A percentile compares a stretch with the other conserved stretches of the same genome.
phyloP scores from a whole-genome alignment of 2,113 vertebrate species.

The Rhineura floridana region DNA sequence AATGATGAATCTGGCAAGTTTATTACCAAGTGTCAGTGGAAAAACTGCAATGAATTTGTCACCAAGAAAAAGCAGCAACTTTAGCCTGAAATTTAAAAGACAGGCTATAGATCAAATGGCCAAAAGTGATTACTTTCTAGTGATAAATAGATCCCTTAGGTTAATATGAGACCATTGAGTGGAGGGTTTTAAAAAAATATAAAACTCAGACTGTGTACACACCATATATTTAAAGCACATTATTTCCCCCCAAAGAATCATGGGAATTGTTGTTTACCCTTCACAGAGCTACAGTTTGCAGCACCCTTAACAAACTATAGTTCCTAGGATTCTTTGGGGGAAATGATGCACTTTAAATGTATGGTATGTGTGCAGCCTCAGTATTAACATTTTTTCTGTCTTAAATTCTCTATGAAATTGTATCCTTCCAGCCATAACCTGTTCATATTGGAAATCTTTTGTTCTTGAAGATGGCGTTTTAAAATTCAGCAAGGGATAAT shows the following conservation, averaged over 20 bases:
- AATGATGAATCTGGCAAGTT: slow-evolving; percentile 29
- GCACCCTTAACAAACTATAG: too few species aligned
- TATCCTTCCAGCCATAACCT: neutral
- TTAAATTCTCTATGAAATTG: slow-evolving; percentile 7
- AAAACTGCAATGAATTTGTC: slow-evolving; percentile 20
- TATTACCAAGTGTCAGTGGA: slow-evolving; percentile 24
- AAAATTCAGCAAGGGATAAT: slow-evolving; percentile 5
- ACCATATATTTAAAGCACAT: too few species aligned
- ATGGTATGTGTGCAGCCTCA: too few species aligned
- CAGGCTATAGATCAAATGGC: neutral
- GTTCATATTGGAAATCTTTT: slow-evolving; percentile 9
- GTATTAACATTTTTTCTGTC: neutral
- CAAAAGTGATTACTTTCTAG: neutral
- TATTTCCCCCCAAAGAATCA: too few species aligned
- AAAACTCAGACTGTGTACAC: too few species aligned
- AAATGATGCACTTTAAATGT: too few species aligned
- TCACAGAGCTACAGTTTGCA: too few species aligned
- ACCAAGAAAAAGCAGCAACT: slow-evolving; percentile 11
- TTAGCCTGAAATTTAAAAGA: neutral
- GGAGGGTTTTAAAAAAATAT: neutral
- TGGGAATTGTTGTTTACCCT: too few species aligned
- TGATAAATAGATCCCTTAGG: slow-evolving; percentile 27
- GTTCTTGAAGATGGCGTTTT: neutral
- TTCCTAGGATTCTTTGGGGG: too few species aligned
- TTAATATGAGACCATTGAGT: slow-evolving; percentile 33